These are phyloP conservation scores for Rosalia funebris DNA, from an alignment of 2,888 invertebrate genomes.

Conservation along the genomic window DNA sequence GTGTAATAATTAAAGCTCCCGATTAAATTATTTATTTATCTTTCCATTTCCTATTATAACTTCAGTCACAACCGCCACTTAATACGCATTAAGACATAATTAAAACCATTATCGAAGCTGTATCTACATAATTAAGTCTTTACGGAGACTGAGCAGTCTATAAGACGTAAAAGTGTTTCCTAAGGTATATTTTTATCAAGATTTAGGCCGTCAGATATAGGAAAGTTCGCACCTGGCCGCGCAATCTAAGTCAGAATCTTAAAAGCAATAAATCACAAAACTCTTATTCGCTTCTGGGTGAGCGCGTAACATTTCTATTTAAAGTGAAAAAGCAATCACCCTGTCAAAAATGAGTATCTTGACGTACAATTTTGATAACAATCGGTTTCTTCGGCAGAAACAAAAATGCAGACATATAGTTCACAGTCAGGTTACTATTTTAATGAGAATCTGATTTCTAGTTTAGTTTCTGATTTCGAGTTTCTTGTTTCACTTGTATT, in stretches of 20 bases:
- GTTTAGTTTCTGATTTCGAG: no score
- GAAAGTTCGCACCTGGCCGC: slow-evolving; percentile 20
- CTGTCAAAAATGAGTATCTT: background rate
- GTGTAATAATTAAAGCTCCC: background rate
- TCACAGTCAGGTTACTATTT: no score
- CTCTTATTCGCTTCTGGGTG: slow-evolving; percentile 5
- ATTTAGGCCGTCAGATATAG: slow-evolving; percentile 7
- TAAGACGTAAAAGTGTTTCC: slow-evolving; percentile 2
- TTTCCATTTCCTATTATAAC: background rate
- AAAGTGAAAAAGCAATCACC: background rate
- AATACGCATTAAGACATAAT: slow-evolving; percentile 3
- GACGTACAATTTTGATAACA: background rate
- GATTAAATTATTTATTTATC: background rate
- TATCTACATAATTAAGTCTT: slow-evolving; percentile 11
- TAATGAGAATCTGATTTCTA: no score
- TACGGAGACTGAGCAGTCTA: background rate
- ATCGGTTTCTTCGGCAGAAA: no score
- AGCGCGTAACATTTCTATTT: slow-evolving; percentile 7
- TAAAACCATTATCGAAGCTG: background rate
- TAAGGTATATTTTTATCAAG: slow-evolving; percentile 18
- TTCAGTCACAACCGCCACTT: background rate
- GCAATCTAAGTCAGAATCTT: slow-evolving; percentile 23
- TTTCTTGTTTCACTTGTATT: no score
- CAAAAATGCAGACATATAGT: no score
- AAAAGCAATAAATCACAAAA: slow-evolving; percentile 17